Base-by-base conservation (phyloP, 2,888 invertebrate genomes). In the Leucophora obtusa region DNA sequence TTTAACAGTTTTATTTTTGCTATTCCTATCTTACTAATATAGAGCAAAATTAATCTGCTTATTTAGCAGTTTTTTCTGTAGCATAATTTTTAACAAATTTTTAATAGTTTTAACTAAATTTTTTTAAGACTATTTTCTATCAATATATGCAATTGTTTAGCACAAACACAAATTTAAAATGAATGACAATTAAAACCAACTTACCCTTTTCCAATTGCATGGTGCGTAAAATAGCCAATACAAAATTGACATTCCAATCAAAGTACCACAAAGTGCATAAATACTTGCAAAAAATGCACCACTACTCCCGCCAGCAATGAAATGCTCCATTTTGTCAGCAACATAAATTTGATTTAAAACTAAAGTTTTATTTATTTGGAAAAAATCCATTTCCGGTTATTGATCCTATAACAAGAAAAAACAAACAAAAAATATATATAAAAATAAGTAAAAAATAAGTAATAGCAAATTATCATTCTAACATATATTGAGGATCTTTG, bases 191-290 rank as follows among this genome's bases (percentile, higher is more conserved):
- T 7, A 28, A 47, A 47, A n/a, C 11, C 3, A 11, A 83, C 85
- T 50, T 86, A 88, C 88, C 85, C 84, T 85, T 21, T 68, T 84
- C 86, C 87, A 87, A 77, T 84, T 83, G 33, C 84, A 74, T 11
- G 88, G 87, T 15, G 86, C 77, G 75, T 82, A 87, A 82, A 85
- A 84, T 17, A 86, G 10, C 87, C 87, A 87, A 74, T 86, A 87
- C 17, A 83, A 11, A 10, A 72, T 18, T 56, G 33, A n/a, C 21
- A 56, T 28, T 50, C 33, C 56, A 69, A 75, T 50, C 15, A 63
- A 28, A 9, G 38, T 18, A 33, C 21, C 50, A 11, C 54, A 69
- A 24, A 62, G 6, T 50, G 18, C 50, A 28, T 53, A 38, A 4
- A 56, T 8, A 56, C 24, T 69, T 14, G 24, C 17, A 17, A 35